Base-by-base conservation (phyloP, 2,888 invertebrate species). In the Leptopilina drosophilae region DNA sequence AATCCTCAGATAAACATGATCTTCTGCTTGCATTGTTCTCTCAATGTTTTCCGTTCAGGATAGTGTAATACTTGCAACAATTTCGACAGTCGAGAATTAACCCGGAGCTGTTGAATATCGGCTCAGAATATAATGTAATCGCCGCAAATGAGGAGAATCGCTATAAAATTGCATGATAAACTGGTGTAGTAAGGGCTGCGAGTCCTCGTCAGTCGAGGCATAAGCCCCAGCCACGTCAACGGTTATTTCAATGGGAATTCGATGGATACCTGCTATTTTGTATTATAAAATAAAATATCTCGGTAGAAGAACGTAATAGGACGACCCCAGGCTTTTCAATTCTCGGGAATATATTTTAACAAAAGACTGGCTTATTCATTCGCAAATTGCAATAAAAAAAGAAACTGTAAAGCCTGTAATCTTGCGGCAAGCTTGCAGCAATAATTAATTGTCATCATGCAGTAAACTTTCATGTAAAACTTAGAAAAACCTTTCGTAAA, bases 211-310 rank as follows among this genome's bases (percentile, higher is more conserved):
- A 84, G 83, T 80, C 62, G 77, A 84, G 82, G 85, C 87, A 87
- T 88, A 89, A 89, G 87, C 89, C 67, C 82, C 86, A 84, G 81
- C 86, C 83, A 83, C 88, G 87, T 88, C 88, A 89, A 87, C 89
- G 88, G 89, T 89, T 89, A 90, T 90, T 91, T 90, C 88, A 88
- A 90, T 90, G 89, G 88, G 90, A 90, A 90, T 91, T 90, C 88
- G 89, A 90, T 90, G 89, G 88, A 90, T 89, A 88, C 86, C 85
- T 87, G 89, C 87, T 89, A 88, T 90, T 90, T 89, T 86, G 87
- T 88, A 88, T 87, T 88, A 90, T 90, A 89, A 90, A 90, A 89
- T 88, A 88, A 90, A 90, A 89, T 88, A 88, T 88, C 84, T 86
- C 80, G 82, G 82, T 82, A 87, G 88, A 73, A 59, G 20, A 56